phyloP scores from a whole-genome alignment of 1,140 invertebrate genomes.

The Drosophila novamexicana region DNA sequence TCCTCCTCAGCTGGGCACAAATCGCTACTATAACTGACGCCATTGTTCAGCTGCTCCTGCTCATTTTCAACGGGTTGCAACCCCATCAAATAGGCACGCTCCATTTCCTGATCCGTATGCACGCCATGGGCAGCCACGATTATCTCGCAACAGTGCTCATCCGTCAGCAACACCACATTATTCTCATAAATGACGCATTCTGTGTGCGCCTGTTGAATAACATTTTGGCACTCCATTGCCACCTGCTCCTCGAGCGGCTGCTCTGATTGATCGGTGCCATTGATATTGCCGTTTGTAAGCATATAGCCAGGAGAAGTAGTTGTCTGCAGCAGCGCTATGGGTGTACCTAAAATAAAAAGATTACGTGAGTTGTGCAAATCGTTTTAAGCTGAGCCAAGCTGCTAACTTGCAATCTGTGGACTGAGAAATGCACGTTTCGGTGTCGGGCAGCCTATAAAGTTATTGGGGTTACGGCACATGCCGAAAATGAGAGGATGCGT shows the following conservation, averaged over 20 bases:
- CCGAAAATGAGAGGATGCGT: conserved; percentile 38
- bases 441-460: background rate
- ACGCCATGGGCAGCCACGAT: conserved; percentile 58
- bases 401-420: conserved; percentile 7
- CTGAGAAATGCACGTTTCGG: background rate
- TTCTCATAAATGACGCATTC: conserved; percentile 62
- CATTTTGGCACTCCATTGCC: background rate
- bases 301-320: conserved; percentile 19
- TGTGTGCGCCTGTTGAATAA: background rate
- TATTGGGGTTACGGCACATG: conserved; percentile 11
- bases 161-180: conserved; percentile 54
- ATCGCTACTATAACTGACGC: conserved; percentile 29
- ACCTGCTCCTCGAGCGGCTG: conserved; percentile 1
- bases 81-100: conserved; percentile 43
- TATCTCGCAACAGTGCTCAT: conserved; percentile 69
- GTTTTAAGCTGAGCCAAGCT: background rate
- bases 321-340: conserved; percentile 21
- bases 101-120: conserved; percentile 55
- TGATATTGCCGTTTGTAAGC: conserved; percentile 32
- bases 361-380: background rate
- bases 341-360: conserved; percentile 30
- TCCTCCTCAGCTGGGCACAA: conserved; percentile 27
- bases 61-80: conserved; percentile 12
- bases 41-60: conserved; percentile 39
- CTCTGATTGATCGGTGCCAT: background rate